Evolutionary conservation across 2,797 vertebrate species (phyloP), one percentile per base, ranked within the genome.

Genomic region (Thunnus albacares): DNA sequence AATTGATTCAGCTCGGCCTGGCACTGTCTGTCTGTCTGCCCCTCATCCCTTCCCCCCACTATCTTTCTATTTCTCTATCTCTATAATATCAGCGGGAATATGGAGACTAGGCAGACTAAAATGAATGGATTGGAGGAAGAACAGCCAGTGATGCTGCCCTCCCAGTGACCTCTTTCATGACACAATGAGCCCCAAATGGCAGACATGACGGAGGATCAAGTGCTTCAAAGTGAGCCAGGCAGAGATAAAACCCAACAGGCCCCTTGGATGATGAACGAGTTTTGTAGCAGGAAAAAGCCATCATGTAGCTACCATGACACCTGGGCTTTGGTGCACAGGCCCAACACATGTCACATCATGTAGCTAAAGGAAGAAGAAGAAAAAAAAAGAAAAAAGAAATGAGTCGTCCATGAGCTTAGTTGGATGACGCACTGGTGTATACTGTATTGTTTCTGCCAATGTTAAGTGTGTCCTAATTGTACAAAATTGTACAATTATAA

Each of bases 1-100:
- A 97, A 98, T 97, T 97, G 97, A 97, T 97, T 98, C 96, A 95
- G 94, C 95, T 95, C 96, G 96, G 93, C 77, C 94, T 95, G 93
- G 94, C 92, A 94, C 93, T 88, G 94, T 94, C 93, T 96, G 95
- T 95, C 95, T 94, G 93, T 95, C 94, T 93, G 65, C 47, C 85
- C 90, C 10, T 26, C 85, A 77, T 71, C 82, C 83, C 10, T 12
- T 3, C 14, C 4, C 78, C 88, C 89, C 75, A 20, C 30, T 22
- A 20, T 69, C 68, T 62, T 75, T 68, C 77, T 82, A 83, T 87
- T 85, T 77, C 76, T 85, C 33, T 38, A 60, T 71, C 65, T 77
- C 28, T 52, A 14, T 14, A 43, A 43, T 43, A 43, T 43, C 41
- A 43, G 0, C 12, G 4, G 13, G 41, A 43, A 43, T 43, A 43